These are phyloP conservation scores for Monopis laevigella DNA, from an alignment of 2,888 invertebrate species.

Conservation along the genomic window DNA sequence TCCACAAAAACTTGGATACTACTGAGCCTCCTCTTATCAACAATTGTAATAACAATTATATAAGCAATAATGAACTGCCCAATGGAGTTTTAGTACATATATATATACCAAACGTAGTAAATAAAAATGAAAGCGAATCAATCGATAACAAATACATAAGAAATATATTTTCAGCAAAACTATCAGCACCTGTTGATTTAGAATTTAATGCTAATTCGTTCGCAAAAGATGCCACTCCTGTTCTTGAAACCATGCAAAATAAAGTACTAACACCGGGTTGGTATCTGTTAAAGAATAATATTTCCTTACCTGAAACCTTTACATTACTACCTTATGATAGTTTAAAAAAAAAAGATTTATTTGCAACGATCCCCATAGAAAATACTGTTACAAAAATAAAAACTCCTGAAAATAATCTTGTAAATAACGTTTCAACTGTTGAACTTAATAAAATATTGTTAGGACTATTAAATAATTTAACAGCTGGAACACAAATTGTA, in stretches of 20 bases:
- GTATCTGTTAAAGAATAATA: constrained; percentile 34
- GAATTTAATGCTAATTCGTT: constrained; percentile 42
- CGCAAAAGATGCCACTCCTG: constrained; percentile 23
- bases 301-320: constrained; percentile 23
- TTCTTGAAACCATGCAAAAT: no score
- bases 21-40: constrained; percentile 14
- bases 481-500: constrained; percentile 16
- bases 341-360: neutral
- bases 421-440: constrained; percentile 34
- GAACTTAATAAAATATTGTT: constrained; percentile 34
- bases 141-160: constrained; percentile 22
- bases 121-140: constrained; percentile 18
- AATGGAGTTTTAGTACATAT: constrained; percentile 43
- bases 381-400: constrained; percentile 3
- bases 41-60: neutral
- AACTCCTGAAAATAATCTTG: constrained; percentile 13
- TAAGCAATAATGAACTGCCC: constrained; percentile 19
- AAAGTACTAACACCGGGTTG: constrained; percentile 29
- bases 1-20: constrained; percentile 26
- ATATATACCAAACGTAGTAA: constrained; percentile 30
- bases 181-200: constrained; percentile 43
- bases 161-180: constrained; percentile 41
- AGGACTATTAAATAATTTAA: constrained; percentile 28
- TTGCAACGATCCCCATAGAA: neutral
- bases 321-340: constrained; percentile 29